Conservation (phyloP, 2,888 invertebrate species). For the Lepas anatifera region DNA sequence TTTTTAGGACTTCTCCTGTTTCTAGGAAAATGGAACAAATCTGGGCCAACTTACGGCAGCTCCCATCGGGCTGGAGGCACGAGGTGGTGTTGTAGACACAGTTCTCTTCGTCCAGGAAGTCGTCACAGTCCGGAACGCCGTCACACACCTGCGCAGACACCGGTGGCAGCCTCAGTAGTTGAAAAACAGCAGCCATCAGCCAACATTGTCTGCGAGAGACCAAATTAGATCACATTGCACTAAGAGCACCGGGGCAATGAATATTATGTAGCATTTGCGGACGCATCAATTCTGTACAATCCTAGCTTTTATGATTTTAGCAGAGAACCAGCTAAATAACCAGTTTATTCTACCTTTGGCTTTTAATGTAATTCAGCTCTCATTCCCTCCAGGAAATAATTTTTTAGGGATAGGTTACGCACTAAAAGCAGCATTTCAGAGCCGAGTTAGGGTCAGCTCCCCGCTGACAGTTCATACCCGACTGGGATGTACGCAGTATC, state of each 20-base stretch:
- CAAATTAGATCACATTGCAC: background rate
- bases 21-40: no score
- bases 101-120: background rate
- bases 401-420: no score
- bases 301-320: background rate
- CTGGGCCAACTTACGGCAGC: background rate
- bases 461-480: no score
- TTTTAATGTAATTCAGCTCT: no score
- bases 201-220: background rate
- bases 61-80: background rate
- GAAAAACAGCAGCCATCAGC: background rate
- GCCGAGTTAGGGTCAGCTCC: no score
- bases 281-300: background rate
- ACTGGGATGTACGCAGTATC: background rate
- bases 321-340: background rate
- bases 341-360: no score
- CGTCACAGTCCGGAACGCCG: background rate
- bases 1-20: no score
- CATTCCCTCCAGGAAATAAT: no score
- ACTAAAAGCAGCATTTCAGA: no score
- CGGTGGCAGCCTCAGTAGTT: background rate
- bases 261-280: background rate
- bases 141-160: background rate
- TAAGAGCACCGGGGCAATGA: background rate
- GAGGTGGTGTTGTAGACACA: background rate